phyloP scores from a whole-genome alignment of 2,113 vertebrate genomes.

The Periophthalmodon schlosseri region DNA sequence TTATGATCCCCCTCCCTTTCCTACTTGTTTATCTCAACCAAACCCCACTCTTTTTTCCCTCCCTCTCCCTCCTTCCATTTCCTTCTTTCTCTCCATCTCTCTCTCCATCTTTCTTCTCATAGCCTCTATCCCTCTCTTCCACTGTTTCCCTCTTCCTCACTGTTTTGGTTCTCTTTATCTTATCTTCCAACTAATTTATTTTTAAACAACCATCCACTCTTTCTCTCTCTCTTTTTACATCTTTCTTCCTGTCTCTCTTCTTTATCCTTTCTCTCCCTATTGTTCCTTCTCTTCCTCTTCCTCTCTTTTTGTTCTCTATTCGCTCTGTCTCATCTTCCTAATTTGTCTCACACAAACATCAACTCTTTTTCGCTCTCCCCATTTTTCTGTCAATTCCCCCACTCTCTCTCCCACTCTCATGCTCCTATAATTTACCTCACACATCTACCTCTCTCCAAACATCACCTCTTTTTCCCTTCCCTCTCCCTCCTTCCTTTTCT shows the following conservation, averaged over 20 bases:
- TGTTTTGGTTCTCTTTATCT: neutral
- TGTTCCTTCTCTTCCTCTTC: slow-evolving; percentile 15
- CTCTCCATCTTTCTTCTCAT: neutral
- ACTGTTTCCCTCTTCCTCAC: neutral
- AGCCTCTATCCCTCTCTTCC: neutral
- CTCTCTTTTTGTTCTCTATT: no score
- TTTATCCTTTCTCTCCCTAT: no score
- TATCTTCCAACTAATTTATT: no score
- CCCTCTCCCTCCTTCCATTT: no score
- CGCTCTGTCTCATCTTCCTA: no score
- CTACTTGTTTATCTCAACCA: slow-evolving; percentile 30
- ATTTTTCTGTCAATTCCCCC: neutral
- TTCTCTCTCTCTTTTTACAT: no score
- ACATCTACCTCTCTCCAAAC: neutral
- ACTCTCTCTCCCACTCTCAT: neutral
- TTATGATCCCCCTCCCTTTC: slow-evolving; percentile 30
- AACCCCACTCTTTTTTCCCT: no score
- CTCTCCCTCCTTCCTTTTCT: no score
- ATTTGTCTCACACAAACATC: no score
- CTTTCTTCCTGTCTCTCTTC: no score
- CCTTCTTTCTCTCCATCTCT: neutral
- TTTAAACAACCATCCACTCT: no score
- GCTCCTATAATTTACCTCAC: neutral
- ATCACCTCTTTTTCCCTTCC: neutral
- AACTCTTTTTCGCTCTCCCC: no score